A percentile compares a stretch with the other conserved stretches of the same genome.
phyloP scores from a whole-genome alignment of 2,888 invertebrate genomes.

The Mythimna vitellina region DNA sequence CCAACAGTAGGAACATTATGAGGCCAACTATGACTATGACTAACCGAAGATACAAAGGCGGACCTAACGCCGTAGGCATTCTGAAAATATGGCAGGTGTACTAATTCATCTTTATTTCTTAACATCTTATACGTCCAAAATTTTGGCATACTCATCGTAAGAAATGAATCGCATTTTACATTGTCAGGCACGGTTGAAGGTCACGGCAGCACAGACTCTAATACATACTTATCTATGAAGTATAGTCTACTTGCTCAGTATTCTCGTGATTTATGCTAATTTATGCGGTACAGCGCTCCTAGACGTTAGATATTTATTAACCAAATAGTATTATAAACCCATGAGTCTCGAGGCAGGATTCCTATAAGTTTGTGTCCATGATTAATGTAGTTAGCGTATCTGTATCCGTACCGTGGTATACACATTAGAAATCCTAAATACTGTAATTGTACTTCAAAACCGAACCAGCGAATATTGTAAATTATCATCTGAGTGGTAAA shows the following conservation, averaged over 20 bases:
- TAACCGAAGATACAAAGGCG: too few relatives aligned
- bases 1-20: too few relatives aligned
- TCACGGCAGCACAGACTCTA: neutral
- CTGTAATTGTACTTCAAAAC: too few relatives aligned
- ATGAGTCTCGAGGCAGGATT: conserved; percentile 18
- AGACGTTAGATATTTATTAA: conserved; percentile 10
- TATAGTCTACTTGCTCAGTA: conserved; percentile 13
- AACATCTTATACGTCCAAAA: neutral
- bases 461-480: too few relatives aligned
- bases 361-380: neutral
- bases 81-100: too few relatives aligned
- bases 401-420: too few relatives aligned
- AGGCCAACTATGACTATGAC: too few relatives aligned
- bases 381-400: too few relatives aligned
- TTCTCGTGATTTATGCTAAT: conserved; percentile 46
- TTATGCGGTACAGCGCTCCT: neutral
- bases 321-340: neutral
- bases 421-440: too few relatives aligned
- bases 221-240: conserved; percentile 3
- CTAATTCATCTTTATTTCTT: neutral
- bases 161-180: neutral
- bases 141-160: neutral
- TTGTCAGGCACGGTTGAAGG: conserved; percentile 28
- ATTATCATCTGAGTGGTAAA: too few relatives aligned
- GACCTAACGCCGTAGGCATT: too few relatives aligned